Evolutionary conservation across 2,888 invertebrate species (phyloP).

Genomic region (Parelbella ahira): DNA sequence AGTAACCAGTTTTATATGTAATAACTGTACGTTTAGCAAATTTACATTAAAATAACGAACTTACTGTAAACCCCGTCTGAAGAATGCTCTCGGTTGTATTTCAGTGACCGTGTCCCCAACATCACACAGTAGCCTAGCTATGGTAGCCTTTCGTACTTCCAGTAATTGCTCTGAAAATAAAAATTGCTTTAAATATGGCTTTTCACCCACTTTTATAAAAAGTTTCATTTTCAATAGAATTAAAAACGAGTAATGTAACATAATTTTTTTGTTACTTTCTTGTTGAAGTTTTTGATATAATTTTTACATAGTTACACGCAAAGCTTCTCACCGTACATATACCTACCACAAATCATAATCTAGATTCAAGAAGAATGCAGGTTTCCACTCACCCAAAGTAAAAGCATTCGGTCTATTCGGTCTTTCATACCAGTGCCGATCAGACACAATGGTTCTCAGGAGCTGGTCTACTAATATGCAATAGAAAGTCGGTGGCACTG

Average conservation of each 20-base stretch:
- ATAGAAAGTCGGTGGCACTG: constrained; percentile 91
- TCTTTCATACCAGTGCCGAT: constrained; percentile 87
- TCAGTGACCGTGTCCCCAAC: constrained; percentile 48
- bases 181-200: too few relatives aligned
- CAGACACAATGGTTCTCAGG: constrained; percentile 86
- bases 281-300: too few relatives aligned
- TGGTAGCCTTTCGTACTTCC: constrained; percentile 48
- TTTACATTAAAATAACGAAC: constrained; percentile 3
- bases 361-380: too few relatives aligned
- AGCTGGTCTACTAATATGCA: constrained; percentile 92
- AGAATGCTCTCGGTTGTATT: constrained; percentile 50
- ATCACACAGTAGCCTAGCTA: constrained; percentile 48
- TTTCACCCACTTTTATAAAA: too few relatives aligned
- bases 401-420: constrained; percentile 44
- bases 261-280: too few relatives aligned
- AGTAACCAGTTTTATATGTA: too few relatives aligned
- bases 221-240: too few relatives aligned
- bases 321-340: too few relatives aligned
- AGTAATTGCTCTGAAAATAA: constrained; percentile 46
- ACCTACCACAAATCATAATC: too few relatives aligned
- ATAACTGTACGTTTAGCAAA: too few relatives aligned
- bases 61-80: constrained; percentile 41
- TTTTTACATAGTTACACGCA: too few relatives aligned
- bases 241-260: too few relatives aligned
- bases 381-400: constrained; percentile 41